A percentile compares a stretch with the other conserved stretches of the same genome.
These are phyloP conservation scores for Streptopelia turtur DNA, from an alignment of 2,797 vertebrate genomes.

Conservation along the genomic window DNA sequence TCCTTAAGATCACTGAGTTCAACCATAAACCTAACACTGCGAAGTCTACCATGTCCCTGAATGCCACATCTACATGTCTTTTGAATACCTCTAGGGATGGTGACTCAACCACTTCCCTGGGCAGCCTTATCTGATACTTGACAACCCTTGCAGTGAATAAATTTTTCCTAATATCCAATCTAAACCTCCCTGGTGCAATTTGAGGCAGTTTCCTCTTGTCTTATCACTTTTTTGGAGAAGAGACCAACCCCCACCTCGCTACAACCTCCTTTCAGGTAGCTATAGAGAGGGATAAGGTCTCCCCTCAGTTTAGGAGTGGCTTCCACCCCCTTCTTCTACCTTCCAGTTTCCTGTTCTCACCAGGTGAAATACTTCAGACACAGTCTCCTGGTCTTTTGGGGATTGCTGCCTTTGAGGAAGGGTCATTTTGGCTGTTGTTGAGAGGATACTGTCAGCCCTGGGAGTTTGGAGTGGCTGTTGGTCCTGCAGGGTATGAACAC, in stretches of 20 bases:
- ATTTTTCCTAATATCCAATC: not conserved
- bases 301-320: not conserved
- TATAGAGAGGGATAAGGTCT: not conserved
- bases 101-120: not conserved
- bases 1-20: not conserved
- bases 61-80: not conserved
- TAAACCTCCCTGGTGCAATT: not conserved
- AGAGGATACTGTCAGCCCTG: not conserved
- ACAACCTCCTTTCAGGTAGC: not conserved
- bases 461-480: not conserved
- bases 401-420: not conserved
- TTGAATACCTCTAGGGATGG: not conserved
- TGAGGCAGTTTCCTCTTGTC: not conserved
- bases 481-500: not conserved
- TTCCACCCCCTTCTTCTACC: not conserved
- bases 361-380: not conserved
- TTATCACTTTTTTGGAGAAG: not conserved
- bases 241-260: fast-evolving
- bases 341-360: not conserved
- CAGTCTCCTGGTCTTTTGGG: not conserved
- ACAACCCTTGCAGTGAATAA: not conserved
- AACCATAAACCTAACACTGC: not conserved
- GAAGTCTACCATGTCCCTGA: not conserved
- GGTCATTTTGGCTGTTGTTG: not conserved
- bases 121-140: not conserved